Evolutionary conservation across 1,140 invertebrate genomes (phyloP).

Genomic region (Diachasmimorpha longicaudata): DNA sequence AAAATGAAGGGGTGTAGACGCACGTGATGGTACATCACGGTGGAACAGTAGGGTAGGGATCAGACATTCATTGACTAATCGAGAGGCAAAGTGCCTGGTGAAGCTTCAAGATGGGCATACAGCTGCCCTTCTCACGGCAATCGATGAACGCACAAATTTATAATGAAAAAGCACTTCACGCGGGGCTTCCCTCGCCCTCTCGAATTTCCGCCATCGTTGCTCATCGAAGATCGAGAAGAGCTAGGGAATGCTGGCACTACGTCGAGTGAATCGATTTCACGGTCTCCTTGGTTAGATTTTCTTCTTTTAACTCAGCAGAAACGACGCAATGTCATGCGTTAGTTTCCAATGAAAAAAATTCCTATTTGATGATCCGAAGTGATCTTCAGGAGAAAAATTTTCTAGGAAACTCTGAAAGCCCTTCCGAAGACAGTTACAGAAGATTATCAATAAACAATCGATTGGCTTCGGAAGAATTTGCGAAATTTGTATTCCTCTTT

Average conservation of each 20-base stretch:
- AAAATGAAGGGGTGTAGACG: background rate
- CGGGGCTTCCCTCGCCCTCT: background rate
- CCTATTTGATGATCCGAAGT: too few relatives aligned
- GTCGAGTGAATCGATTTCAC: background rate
- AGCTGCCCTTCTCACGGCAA: constrained; percentile 13
- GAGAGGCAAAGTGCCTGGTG: constrained; percentile 13
- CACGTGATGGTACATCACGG: background rate
- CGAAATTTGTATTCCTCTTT: too few relatives aligned
- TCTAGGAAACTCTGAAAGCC: too few relatives aligned
- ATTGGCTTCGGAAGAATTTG: too few relatives aligned
- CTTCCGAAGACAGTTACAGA: too few relatives aligned
- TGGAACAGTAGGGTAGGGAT: background rate
- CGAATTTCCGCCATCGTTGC: constrained; percentile 23
- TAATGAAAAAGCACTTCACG: background rate
- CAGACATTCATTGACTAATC: constrained; percentile 26
- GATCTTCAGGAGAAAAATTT: too few relatives aligned
- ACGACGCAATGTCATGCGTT: background rate
- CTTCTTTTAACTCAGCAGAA: background rate
- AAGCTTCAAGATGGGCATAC: background rate
- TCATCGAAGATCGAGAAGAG: constrained; percentile 10
- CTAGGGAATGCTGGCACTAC: background rate
- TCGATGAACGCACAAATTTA: constrained; percentile 20
- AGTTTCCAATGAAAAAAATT: background rate
- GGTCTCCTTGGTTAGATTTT: background rate
- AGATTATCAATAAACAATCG: too few relatives aligned